These are phyloP conservation scores for Penaeus vannamei DNA, from an alignment of 1,140 invertebrate genomes.

Conservation along the genomic window DNA sequence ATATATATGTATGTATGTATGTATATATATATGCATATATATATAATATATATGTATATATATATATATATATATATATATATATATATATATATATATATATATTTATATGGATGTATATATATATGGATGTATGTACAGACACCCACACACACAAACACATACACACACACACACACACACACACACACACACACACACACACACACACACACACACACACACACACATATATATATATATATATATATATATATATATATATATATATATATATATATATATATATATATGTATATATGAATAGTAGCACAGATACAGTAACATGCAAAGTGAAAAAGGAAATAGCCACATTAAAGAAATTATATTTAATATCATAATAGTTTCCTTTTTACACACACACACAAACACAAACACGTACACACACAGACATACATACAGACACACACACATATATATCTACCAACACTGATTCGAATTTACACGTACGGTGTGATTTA, in stretches of 20 bases:
- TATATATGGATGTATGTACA: neutral
- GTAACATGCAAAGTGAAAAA: neutral
- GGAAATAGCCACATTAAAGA: neutral
- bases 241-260: neutral
- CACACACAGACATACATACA: no score
- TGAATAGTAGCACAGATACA: neutral
- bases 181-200: neutral
- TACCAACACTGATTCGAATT: no score
- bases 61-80: neutral
- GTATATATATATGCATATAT: neutral
- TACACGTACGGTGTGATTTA: no score
- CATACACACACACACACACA: neutral
- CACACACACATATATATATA: neutral
- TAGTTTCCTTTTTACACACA: neutral
- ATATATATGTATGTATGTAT: neutral
- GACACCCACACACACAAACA: neutral
- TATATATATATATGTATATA: conserved; percentile 1
- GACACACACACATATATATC: no score
- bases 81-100: conserved; percentile 34
- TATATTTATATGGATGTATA: conserved; percentile 15
- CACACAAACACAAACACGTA: no score
- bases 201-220: neutral
- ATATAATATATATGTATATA: neutral
- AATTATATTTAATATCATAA: neutral
- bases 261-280: conserved; percentile 29